These are phyloP conservation scores for Cyrtorhinus lividipennis DNA, from an alignment of 1,140 invertebrate genomes.

Conservation along the genomic window DNA sequence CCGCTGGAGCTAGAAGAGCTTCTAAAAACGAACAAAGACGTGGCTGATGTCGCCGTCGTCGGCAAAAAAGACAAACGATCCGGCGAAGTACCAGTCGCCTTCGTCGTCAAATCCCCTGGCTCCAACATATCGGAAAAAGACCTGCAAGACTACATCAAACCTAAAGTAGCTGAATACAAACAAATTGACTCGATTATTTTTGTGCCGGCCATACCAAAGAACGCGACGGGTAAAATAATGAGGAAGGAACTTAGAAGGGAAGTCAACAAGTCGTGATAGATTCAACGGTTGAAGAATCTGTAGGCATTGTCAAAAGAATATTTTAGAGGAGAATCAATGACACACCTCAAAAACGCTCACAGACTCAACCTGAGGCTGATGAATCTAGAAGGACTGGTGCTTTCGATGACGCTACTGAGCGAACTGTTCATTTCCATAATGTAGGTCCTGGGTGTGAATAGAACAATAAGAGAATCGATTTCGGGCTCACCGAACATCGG, in stretches of 20 bases:
- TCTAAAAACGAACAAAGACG: constrained; percentile 43
- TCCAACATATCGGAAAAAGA: constrained; percentile 32
- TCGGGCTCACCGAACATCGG: too few species aligned
- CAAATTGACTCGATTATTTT: constrained; percentile 52
- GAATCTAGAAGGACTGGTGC: not conserved
- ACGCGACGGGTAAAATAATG: constrained; percentile 57
- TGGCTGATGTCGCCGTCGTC: constrained; percentile 55
- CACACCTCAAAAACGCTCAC: not conserved
- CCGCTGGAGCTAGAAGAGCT: constrained; percentile 57
- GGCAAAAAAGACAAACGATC: constrained; percentile 46
- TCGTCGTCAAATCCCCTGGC: constrained; percentile 40
- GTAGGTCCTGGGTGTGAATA: not conserved
- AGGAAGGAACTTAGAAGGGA: constrained; percentile 39
- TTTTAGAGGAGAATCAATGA: not conserved
- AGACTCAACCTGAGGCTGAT: not conserved
- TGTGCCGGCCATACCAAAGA: constrained; percentile 54
- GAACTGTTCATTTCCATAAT: not conserved
- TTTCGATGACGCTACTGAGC: not conserved
- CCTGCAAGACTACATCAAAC: constrained; percentile 37
- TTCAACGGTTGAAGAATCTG: not conserved
- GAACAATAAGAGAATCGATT: not conserved
- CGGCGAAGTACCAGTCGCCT: constrained; percentile 49
- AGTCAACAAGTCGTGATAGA: not conserved
- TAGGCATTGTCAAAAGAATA: not conserved
- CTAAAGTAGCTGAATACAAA: constrained; percentile 50